Evolutionary conservation across 2,888 invertebrate genomes (phyloP).

Genomic region (Leptinotarsa rubiginosa): DNA sequence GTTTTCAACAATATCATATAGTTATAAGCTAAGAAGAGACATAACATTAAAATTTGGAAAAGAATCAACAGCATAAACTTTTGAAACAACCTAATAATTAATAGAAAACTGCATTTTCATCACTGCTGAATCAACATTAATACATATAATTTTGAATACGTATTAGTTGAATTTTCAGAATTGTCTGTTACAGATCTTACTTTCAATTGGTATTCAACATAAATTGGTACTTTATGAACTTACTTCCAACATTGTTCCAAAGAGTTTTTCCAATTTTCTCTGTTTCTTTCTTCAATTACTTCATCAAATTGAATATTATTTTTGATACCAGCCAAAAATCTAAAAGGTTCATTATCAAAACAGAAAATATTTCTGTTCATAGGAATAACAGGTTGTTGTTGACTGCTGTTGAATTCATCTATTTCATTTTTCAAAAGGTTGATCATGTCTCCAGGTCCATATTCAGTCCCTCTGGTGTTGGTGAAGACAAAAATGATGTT

Average conservation of each 20-base stretch:
- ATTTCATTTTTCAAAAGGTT: slow-evolving; percentile 52
- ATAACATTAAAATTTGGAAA: no score
- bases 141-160: not conserved
- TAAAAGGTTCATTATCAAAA: slow-evolving; percentile 61
- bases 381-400: slow-evolving; percentile 51
- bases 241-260: slow-evolving; percentile 54
- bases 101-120: not conserved
- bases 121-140: not conserved
- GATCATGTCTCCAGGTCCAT: slow-evolving; percentile 54
- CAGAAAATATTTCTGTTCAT: slow-evolving; percentile 58
- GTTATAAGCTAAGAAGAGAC: no score
- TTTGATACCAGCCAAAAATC: slow-evolving; percentile 57
- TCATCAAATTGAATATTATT: slow-evolving; percentile 47
- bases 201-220: no score
- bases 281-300: slow-evolving; percentile 32
- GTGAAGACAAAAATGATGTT: slow-evolving; percentile 63
- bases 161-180: no score
- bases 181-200: no score
- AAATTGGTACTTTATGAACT: slow-evolving; percentile 27
- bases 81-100: no score
- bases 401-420: slow-evolving; percentile 48
- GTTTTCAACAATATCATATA: no score
- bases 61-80: no score
- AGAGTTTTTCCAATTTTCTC: slow-evolving; percentile 52
- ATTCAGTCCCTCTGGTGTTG: slow-evolving; percentile 48